Percentiles rank a stretch among this genome's conserved stretches.
phyloP scores from a whole-genome alignment of 2,113 vertebrate species.

The Notarius lentiginosus region DNA sequence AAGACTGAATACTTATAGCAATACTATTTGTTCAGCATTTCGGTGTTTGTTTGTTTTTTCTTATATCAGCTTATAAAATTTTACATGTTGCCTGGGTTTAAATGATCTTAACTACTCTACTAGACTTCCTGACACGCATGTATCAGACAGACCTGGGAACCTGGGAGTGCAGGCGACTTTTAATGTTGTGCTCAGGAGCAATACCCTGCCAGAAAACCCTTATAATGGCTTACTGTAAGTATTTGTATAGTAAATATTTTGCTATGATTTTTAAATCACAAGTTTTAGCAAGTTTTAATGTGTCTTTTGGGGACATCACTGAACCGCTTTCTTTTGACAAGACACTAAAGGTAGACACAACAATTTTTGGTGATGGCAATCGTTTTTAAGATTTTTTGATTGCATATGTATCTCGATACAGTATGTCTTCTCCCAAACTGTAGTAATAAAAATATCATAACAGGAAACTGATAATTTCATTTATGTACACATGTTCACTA shows the following conservation, averaged over 20 bases:
- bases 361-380: background rate
- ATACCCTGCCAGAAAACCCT: background rate
- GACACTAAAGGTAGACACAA: background rate
- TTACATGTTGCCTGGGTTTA: background rate
- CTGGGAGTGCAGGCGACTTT: background rate
- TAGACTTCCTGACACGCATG: background rate
- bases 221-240: background rate
- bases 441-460: background rate
- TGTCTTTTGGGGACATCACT: background rate
- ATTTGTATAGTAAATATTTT: background rate
- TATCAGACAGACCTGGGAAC: background rate
- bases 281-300: background rate
- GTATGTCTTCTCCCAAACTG: background rate
- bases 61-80: background rate
- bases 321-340: background rate
- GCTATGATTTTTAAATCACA: background rate
- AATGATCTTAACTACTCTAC: background rate
- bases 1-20: background rate
- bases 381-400: background rate
- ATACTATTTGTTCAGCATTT: background rate
- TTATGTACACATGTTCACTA: background rate
- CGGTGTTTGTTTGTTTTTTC: background rate
- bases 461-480: background rate
- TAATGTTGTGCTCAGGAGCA: background rate
- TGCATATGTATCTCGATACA: background rate